These are phyloP conservation scores for Gymnosoma rotundatum DNA, from an alignment of 2,888 invertebrate species.

Conservation along the genomic window DNA sequence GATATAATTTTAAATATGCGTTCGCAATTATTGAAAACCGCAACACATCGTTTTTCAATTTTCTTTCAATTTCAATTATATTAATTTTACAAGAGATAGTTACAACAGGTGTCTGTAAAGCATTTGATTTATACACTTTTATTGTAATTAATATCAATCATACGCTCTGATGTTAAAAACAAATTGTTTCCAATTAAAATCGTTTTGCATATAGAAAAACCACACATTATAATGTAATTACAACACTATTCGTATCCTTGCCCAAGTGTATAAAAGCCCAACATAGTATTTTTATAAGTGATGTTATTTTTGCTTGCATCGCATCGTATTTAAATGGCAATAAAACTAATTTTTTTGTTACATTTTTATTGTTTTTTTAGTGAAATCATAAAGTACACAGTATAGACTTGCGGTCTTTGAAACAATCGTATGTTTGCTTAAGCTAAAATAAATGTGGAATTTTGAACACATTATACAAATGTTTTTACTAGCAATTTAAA, in stretches of 20 bases:
- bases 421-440: too few relatives aligned
- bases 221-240: conserved; percentile 59
- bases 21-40: background rate
- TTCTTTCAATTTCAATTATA: conserved; percentile 10
- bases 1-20: too few relatives aligned
- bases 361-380: too few relatives aligned
- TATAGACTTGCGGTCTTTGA: too few relatives aligned
- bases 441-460: too few relatives aligned
- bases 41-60: background rate
- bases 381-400: too few relatives aligned
- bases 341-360: too few relatives aligned
- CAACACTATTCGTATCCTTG: conserved; percentile 33
- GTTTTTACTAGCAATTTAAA: too few relatives aligned
- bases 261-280: background rate
- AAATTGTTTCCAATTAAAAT: conserved; percentile 47
- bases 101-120: conserved; percentile 32
- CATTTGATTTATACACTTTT: conserved; percentile 43
- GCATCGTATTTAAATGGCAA: too few relatives aligned
- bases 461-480: too few relatives aligned
- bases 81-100: background rate
- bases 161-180: conserved; percentile 22
- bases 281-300: background rate
- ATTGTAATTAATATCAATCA: conserved; percentile 49
- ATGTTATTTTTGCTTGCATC: background rate
- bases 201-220: conserved; percentile 39